Conservation (phyloP, 2,888 invertebrate genomes). For the Ctenicera cuprea region DNA sequence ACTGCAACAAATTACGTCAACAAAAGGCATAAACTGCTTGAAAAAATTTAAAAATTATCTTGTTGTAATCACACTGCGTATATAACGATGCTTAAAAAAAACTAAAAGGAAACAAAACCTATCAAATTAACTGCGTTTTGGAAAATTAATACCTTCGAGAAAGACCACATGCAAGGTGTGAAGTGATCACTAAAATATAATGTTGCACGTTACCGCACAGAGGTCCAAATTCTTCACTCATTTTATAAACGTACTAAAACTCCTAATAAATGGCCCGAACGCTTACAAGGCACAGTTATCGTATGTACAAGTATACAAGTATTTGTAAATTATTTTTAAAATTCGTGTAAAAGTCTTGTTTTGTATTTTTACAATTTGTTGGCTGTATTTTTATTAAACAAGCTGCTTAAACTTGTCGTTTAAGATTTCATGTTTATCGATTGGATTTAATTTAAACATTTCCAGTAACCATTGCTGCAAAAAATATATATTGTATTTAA, state of each 20-base stretch:
- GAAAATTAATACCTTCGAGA: constrained; percentile 23
- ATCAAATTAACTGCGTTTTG: constrained; percentile 29
- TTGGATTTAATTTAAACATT: too few species aligned
- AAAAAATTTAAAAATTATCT: constrained; percentile 13
- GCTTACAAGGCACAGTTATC: constrained; percentile 29
- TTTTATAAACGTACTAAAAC: constrained; percentile 53
- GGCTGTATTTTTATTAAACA: neutral
- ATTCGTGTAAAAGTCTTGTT: constrained; percentile 17
- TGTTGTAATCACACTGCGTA: neutral
- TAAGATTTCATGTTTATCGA: too few species aligned
- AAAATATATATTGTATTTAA: too few species aligned
- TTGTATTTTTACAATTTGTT: constrained; percentile 33
- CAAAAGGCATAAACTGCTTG: too few species aligned
- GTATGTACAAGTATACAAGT: constrained; percentile 24
- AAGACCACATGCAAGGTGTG: constrained; percentile 51
- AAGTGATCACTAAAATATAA: constrained; percentile 54
- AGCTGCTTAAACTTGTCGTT: neutral
- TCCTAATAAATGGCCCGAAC: constrained; percentile 34
- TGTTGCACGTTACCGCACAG: constrained; percentile 50
- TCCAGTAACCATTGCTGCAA: too few species aligned
- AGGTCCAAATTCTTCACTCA: constrained; percentile 51
- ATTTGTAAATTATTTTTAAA: constrained; percentile 38
- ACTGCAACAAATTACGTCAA: constrained; percentile 21
- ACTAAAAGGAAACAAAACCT: neutral
- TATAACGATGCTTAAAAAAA: neutral